Base-by-base conservation (phyloP, 53 echinoderm and acorn worm species). In the Echinarachnius parma region DNA sequence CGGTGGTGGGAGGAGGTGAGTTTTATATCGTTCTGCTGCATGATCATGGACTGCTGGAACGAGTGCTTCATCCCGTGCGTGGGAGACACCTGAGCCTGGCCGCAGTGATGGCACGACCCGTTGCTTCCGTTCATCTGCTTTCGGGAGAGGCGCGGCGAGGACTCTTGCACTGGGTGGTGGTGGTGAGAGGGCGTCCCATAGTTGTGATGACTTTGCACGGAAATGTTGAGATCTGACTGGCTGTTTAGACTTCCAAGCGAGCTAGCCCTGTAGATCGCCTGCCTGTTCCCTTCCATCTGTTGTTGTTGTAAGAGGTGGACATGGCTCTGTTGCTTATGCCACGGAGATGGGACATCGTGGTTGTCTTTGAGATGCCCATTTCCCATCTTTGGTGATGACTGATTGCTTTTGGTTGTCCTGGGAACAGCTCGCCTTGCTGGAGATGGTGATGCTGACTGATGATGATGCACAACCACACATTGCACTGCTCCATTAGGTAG, bases 401-500 rank as follows among this genome's bases (percentile, higher is more conserved):
- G 83, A n/a, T 66, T 50, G 18, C 66, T n/a, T n/a, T n/a, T 64
- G 20, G 25, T 59, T 36, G 77, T 77, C 61, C 62, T 34, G 49
- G 77, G 83, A 24, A 64, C 39, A 42, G 48, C 28, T 20, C 59
- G 65, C 27, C 77, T 83, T 37, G 60, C 68, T 27, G 77, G 65
- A 25, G 69, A 83, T 57, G 57, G 64, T 36, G 66, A 67, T 16
- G 77, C 67, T 16, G 77, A 66, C 30, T 83, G 77, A 22, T 65
- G 69, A n/a, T 83, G 42, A 15, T 83, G 83, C 31, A 76, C 77
- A 31, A 77, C 64, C 25, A 83, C 61, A 46, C 52, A 53, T 20
- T 56, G 55, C 15, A 45, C 34, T 4, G 74, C 55, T 26, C 74
- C 74, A 42, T 72, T 72, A 0, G 74, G 74, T 23, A 72, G 57